Evolutionary conservation across 2,888 invertebrate genomes (phyloP).

Genomic region (Stenichneumon culpator): DNA sequence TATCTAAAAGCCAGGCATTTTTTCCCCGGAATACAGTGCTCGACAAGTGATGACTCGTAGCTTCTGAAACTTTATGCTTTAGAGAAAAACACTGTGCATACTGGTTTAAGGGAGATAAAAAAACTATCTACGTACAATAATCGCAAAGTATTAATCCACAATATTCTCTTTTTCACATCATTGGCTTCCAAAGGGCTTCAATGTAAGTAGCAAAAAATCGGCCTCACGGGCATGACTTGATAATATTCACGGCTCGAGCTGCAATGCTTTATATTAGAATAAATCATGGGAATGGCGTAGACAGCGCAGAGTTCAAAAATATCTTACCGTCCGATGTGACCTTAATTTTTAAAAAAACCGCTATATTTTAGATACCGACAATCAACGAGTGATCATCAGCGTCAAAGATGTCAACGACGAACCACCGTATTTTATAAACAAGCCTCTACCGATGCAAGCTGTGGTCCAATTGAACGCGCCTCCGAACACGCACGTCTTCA

Average conservation of each 20-base stretch:
- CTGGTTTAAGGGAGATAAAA: conserved; percentile 22
- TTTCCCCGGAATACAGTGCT: too few relatives aligned
- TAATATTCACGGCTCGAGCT: conserved; percentile 47
- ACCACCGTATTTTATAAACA: conserved; percentile 98
- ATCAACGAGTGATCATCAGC: conserved; percentile 97
- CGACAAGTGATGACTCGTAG: too few relatives aligned
- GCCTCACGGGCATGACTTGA: conserved; percentile 50
- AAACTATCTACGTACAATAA: conserved; percentile 7
- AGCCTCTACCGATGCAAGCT: conserved; percentile 98
- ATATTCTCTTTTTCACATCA: conserved; percentile 75
- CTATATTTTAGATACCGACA: conserved; percentile 93
- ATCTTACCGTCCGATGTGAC: too few relatives aligned
- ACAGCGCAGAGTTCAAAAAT: conserved; percentile 1
- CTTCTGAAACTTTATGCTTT: not conserved
- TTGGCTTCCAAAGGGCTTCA: conserved; percentile 81
- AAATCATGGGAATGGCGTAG: conserved; percentile 44
- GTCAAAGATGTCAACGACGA: conserved; percentile 99
- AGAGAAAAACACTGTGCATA: conserved; percentile 18
- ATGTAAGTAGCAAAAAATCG: conserved; percentile 82
- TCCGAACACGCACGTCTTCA: conserved; percentile 98
- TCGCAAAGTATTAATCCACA: conserved; percentile 59
- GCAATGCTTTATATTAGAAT: conserved; percentile 50
- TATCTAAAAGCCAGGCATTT: too few relatives aligned
- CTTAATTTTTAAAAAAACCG: conserved; percentile 21
- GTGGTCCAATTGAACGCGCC: conserved; percentile 98